A percentile compares a stretch with the other conserved stretches of the same genome.
phyloP scores from a whole-genome alignment of 1,140 invertebrate genomes.

The Bombus superbus region DNA sequence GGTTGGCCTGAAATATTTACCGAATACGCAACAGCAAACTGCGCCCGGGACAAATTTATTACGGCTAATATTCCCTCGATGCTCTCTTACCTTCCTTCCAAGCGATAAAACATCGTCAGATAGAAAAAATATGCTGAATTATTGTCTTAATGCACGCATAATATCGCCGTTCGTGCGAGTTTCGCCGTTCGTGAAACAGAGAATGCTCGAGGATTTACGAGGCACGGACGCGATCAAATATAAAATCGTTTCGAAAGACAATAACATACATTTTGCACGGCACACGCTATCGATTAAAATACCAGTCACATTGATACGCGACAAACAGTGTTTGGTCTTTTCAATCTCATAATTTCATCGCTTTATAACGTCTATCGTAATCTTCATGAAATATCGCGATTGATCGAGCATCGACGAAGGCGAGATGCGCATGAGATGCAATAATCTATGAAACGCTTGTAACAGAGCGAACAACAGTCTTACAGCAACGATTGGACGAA shows the following conservation, averaged over 20 bases:
- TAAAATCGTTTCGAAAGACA: not conserved
- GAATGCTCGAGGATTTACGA: conserved; percentile 3
- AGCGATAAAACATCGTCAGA: not conserved
- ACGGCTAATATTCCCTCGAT: conserved; percentile 40
- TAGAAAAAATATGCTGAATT: conserved; percentile 10
- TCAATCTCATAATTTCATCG: not conserved
- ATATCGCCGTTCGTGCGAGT: not conserved
- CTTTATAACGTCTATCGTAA: not conserved
- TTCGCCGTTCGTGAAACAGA: not conserved
- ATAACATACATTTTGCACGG: not conserved
- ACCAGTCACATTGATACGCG: not conserved
- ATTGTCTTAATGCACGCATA: conserved; percentile 41
- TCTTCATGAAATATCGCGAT: not conserved
- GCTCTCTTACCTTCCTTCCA: too few relatives aligned
- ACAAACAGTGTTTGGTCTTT: not conserved
- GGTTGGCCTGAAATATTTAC: conserved; percentile 16
- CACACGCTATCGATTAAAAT: not conserved
- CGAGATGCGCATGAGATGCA: not conserved
- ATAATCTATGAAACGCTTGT: not conserved
- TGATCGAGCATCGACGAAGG: not conserved
- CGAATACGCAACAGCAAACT: not conserved
- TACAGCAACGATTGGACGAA: conserved; percentile 17
- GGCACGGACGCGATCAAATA: not conserved
- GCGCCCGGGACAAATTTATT: conserved; percentile 29
- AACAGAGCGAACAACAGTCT: conserved; percentile 8